Percentiles rank a stretch among this genome's conserved stretches.
Evolutionary conservation across 2,113 vertebrate genomes (phyloP).

Genomic region (Halichoeres trimaculatus): DNA sequence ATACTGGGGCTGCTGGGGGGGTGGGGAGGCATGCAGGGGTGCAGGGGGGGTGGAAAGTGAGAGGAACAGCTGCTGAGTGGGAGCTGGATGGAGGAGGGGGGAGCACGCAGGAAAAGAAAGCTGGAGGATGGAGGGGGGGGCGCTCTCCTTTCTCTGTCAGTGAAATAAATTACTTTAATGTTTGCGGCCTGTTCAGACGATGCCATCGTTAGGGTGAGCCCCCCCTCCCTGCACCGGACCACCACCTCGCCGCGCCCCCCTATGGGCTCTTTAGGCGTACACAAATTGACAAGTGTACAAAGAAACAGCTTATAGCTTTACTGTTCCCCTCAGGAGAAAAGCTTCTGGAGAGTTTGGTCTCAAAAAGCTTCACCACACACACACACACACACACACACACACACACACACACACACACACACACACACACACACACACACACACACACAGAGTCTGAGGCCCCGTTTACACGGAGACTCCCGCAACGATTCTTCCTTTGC

Average conservation of each 20-base stretch:
- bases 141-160: conserved; percentile 65
- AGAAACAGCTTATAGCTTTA: conserved; percentile 40
- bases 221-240: not conserved
- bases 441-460: not conserved
- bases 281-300: conserved; percentile 59
- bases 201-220: conserved; percentile 35
- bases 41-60: conserved; percentile 60
- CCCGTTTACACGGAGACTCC: no score
- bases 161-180: conserved; percentile 81
- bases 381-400: conserved; percentile 1
- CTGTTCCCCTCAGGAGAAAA: conserved; percentile 11
- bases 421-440: not conserved
- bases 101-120: conserved; percentile 23
- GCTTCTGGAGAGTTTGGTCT: conserved; percentile 13
- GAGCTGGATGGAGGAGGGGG: conserved; percentile 28
- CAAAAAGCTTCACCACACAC: not conserved
- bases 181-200: conserved; percentile 54
- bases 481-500: no score
- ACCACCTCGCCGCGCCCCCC: conserved; percentile 13
- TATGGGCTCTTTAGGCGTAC: conserved; percentile 26
- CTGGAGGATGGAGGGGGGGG: conserved; percentile 12
- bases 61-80: conserved; percentile 82
- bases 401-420: not conserved
- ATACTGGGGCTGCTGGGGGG: conserved; percentile 28
- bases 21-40: conserved; percentile 34